Evolutionary conservation across 2,888 invertebrate species (phyloP).

Genomic region (Paralinhomoeus sp.): DNA sequence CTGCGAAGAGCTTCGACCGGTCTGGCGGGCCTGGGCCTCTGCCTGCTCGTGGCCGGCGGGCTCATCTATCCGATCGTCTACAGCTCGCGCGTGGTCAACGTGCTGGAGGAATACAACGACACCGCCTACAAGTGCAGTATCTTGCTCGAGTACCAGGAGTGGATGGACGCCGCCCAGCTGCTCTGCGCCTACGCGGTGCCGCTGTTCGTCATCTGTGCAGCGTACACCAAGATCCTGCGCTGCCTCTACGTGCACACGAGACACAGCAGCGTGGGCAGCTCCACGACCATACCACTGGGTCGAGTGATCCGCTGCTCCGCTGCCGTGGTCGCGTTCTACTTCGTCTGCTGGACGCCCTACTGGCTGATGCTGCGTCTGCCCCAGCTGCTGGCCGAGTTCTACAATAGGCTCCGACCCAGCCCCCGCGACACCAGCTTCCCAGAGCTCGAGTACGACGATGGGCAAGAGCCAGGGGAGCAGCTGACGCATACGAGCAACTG

Average conservation of each 20-base stretch:
- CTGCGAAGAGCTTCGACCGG: constrained; percentile 18
- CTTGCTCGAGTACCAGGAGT: too few relatives aligned
- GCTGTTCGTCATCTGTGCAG: constrained; percentile 14
- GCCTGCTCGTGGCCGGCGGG: constrained; percentile 11
- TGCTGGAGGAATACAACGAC: background rate
- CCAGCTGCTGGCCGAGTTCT: too few relatives aligned
- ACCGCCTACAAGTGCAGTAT: background rate
- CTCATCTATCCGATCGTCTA: constrained; percentile 15
- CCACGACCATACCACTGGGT: constrained; percentile 16
- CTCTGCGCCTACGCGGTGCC: constrained; percentile 17
- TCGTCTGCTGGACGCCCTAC: constrained; percentile 24
- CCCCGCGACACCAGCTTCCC: background rate
- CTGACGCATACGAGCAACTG: too few relatives aligned
- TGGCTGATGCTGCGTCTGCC: too few relatives aligned
- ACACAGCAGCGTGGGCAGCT: constrained; percentile 11
- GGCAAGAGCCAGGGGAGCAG: too few relatives aligned
- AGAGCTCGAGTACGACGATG: background rate
- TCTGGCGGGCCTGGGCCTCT: constrained; percentile 11
- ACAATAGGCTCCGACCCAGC: background rate
- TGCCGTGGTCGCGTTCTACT: constrained; percentile 24
- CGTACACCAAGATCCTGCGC: constrained; percentile 17
- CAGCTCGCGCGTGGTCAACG: background rate
- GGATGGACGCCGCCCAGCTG: constrained; percentile 14
- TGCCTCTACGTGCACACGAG: constrained; percentile 11
- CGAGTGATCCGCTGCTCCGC: constrained; percentile 20